Conservation (phyloP, 2,113 vertebrate genomes). For the Solea solea region DNA sequence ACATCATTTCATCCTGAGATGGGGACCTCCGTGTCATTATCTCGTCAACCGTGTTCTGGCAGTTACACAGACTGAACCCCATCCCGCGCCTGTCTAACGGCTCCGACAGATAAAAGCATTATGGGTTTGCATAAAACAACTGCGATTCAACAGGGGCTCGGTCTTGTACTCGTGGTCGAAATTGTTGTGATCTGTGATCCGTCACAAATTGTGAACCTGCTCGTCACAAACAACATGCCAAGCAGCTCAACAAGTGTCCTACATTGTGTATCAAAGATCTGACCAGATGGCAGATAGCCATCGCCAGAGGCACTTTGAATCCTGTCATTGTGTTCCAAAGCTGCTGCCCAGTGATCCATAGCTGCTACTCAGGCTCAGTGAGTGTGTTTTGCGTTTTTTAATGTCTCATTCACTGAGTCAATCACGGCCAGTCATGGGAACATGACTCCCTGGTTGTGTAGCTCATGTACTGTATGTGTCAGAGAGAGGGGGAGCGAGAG, state of each 20-base stretch:
- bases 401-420: conserved; percentile 74
- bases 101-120: conserved; percentile 4
- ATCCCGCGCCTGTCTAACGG: conserved; percentile 10
- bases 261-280: conserved; percentile 76
- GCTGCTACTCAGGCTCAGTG: conserved; percentile 52
- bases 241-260: conserved; percentile 62
- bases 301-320: conserved; percentile 69
- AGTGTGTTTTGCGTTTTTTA: conserved; percentile 60
- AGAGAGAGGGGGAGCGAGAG: conserved; percentile 44
- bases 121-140: conserved; percentile 2
- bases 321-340: conserved; percentile 73
- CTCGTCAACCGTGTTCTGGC: conserved; percentile 8
- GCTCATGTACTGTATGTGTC: conserved; percentile 65
- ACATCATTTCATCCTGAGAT: conserved; percentile 11
- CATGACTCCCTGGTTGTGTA: conserved; percentile 68
- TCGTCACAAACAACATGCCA: conserved; percentile 57
- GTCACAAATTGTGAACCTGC: conserved; percentile 51
- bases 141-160: conserved; percentile 16
- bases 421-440: conserved; percentile 73
- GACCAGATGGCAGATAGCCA: conserved; percentile 75
- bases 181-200: conserved; percentile 64
- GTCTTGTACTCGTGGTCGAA: conserved; percentile 59
- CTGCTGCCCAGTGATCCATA: conserved; percentile 69
- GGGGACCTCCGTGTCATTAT: neutral
- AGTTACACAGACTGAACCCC: neutral